Evolutionary conservation across 2,888 invertebrate species (phyloP).

Genomic region (Pollenia labialis): DNA sequence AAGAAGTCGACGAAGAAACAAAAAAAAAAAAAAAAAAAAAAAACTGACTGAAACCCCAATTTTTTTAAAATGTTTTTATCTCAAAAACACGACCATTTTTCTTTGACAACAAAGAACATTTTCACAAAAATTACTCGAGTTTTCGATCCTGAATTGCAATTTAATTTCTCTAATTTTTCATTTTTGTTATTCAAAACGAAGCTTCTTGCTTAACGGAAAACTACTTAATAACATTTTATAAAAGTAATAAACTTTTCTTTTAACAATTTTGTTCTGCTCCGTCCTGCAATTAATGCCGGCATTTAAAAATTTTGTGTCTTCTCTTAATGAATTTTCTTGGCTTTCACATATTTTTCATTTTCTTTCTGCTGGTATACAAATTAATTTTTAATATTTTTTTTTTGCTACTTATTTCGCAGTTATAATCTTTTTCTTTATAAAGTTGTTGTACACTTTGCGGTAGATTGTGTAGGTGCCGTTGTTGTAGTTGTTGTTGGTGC

Average conservation of each 20-base stretch:
- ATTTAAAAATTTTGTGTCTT: conserved; percentile 3
- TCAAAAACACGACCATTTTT: no score
- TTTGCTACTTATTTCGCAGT: conserved; percentile 19
- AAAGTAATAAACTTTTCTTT: not conserved
- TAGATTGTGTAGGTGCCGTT: not conserved
- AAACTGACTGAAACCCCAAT: no score
- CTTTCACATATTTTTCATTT: not conserved
- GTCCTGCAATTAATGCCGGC: not conserved
- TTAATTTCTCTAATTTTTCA: no score
- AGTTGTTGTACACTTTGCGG: not conserved
- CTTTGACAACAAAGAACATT: no score
- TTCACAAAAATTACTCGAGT: no score
- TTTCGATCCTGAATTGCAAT: no score
- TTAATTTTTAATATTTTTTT: conserved; percentile 25
- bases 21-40: no score
- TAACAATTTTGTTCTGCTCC: not conserved
- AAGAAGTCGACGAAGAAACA: no score
- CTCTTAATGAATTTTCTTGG: not conserved
- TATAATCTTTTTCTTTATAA: conserved; percentile 18
- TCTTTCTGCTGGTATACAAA: conserved; percentile 10
- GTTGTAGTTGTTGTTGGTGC: conserved; percentile 18
- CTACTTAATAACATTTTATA: not conserved
- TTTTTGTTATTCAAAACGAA: no score
- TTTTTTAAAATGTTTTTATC: no score
- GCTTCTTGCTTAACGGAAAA: no score